Conservation (phyloP, 2,113 vertebrate genomes). For the Calypte anna region DNA sequence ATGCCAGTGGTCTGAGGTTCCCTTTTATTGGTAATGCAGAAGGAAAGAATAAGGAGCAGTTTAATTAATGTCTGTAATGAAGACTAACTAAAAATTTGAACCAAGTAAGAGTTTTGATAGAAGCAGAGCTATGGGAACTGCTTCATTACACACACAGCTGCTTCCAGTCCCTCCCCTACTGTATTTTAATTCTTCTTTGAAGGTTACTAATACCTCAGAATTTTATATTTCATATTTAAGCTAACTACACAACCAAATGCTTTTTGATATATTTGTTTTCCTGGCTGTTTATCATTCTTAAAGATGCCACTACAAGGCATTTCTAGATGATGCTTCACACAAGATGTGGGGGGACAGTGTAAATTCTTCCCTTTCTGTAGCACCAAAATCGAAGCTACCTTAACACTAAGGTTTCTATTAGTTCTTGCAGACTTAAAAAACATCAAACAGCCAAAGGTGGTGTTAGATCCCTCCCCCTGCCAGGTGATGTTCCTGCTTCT, state of each 20-base stretch:
- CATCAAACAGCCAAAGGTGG: background rate
- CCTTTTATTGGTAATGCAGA: background rate
- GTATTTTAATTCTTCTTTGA: background rate
- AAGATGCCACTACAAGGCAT: background rate
- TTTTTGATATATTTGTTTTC: background rate
- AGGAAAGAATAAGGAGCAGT: background rate
- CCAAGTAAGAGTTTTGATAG: background rate
- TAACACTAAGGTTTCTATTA: background rate
- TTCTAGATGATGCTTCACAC: background rate
- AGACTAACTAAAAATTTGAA: background rate
- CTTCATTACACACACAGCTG: background rate
- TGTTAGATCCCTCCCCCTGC: background rate
- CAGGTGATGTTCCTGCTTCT: background rate
- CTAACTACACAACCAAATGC: background rate
- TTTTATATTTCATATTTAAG: background rate
- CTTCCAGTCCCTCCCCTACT: background rate
- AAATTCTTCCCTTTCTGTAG: background rate
- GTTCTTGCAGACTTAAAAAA: background rate
- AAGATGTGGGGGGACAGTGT: accelerated
- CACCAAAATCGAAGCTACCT: background rate
- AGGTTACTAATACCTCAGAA: background rate
- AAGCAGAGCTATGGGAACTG: background rate
- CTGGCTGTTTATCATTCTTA: background rate
- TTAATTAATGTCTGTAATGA: background rate
- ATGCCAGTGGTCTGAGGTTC: background rate